Percentiles rank a stretch among this genome's conserved stretches.
Conservation (phyloP, 1,140 invertebrate species). For the Drosophila fuyamai region DNA sequence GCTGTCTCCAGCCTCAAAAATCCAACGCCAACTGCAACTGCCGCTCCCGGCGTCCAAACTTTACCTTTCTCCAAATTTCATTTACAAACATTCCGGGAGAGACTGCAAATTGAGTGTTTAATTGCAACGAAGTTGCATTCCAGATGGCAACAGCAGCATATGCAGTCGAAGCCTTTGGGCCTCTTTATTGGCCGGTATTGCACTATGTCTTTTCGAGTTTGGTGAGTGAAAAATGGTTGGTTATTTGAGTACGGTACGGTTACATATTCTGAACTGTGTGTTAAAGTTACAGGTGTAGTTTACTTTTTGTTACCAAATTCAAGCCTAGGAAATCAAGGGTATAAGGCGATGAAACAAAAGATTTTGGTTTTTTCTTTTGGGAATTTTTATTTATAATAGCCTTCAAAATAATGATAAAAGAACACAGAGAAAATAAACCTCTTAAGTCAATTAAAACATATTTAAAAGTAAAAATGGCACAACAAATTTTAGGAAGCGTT, state of each 20-base stretch:
- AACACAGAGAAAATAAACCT: not conserved
- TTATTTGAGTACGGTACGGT: not conserved
- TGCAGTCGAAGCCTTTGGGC: constrained; percentile 29
- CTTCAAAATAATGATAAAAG: too few relatives aligned
- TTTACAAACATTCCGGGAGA: constrained; percentile 66
- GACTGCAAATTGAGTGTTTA: constrained; percentile 76
- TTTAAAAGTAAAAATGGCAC: too few relatives aligned
- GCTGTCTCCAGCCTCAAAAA: constrained; percentile 40
- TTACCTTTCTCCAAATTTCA: constrained; percentile 77
- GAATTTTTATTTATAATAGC: too few relatives aligned
- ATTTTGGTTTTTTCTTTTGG: too few relatives aligned
- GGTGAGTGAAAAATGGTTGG: not conserved
- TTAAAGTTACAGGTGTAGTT: too few relatives aligned
- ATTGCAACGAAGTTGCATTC: constrained; percentile 67
- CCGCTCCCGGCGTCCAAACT: constrained; percentile 55
- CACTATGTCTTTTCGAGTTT: not conserved
- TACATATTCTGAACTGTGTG: not conserved
- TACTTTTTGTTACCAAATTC: too few relatives aligned
- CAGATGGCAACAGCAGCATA: constrained; percentile 56
- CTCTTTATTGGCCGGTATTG: constrained; percentile 3
- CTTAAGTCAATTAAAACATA: too few relatives aligned
- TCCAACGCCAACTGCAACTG: constrained; percentile 27
- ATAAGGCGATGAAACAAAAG: too few relatives aligned
- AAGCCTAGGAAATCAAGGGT: too few relatives aligned
- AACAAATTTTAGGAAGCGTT: too few relatives aligned